A percentile compares a stretch with the other conserved stretches of the same genome.
phyloP scores from a whole-genome alignment of 1,140 invertebrate genomes.

The Aporrectodea caliginosa region DNA sequence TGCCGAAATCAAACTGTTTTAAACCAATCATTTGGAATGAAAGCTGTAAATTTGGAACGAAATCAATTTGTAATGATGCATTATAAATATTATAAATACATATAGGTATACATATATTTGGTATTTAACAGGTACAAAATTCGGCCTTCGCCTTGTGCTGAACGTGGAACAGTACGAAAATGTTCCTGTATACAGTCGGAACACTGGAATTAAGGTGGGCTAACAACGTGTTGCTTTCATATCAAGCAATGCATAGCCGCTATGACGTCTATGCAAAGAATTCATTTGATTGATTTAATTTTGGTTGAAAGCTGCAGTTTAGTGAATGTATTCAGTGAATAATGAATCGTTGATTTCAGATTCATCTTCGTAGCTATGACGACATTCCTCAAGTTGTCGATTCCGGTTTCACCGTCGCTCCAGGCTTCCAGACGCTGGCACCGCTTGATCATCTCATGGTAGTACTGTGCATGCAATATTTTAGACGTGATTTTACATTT shows the following conservation, averaged over 20 bases:
- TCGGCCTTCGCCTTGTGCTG: background rate
- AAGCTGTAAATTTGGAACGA: no score
- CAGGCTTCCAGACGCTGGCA: background rate
- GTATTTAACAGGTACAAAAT: background rate
- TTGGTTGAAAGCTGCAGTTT: no score
- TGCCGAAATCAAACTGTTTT: no score
- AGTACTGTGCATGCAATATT: background rate
- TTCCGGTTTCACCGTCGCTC: background rate
- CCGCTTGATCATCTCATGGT: background rate
- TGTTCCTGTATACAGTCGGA: background rate
- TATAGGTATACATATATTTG: no score
- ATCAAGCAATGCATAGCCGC: no score
- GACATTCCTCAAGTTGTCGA: background rate
- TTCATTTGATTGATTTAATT: background rate
- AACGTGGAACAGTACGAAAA: background rate
- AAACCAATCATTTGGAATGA: no score
- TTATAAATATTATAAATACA: no score
- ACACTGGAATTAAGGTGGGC: background rate
- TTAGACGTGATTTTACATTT: background rate
- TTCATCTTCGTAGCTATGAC: background rate
- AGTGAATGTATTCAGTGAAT: background rate
- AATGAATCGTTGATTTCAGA: background rate
- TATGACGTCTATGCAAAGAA: no score
- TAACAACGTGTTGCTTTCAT: background rate
- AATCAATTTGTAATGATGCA: no score